phyloP scores from a whole-genome alignment of 2,888 invertebrate species.

The Napeogenes inachia region DNA sequence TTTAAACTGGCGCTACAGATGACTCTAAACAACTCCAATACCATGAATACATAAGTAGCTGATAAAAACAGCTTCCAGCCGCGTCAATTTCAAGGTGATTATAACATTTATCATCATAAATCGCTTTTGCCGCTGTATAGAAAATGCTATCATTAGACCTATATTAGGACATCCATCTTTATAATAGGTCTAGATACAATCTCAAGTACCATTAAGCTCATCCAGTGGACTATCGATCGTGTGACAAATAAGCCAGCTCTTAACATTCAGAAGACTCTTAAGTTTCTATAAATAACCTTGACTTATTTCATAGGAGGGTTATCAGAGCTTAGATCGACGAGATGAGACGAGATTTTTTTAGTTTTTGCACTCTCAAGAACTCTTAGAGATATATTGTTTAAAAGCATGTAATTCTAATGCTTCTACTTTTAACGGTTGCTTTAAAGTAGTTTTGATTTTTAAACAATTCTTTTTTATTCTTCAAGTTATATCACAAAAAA shows the following conservation, averaged over 20 bases:
- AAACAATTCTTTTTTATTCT: too few species aligned
- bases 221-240: conserved; percentile 27
- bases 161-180: conserved; percentile 30
- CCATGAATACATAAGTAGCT: too few species aligned
- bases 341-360: background rate
- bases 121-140: conserved; percentile 20
- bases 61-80: background rate
- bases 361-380: too few species aligned
- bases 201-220: conserved; percentile 26
- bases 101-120: conserved; percentile 18
- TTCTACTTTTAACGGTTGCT: too few species aligned
- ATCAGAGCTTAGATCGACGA: background rate
- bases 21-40: too few species aligned
- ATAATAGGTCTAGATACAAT: conserved; percentile 31
- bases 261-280: conserved; percentile 20
- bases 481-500: too few species aligned
- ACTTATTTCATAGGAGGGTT: conserved; percentile 12
- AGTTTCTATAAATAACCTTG: conserved; percentile 28
- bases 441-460: too few species aligned
- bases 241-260: conserved; percentile 24
- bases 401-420: too few species aligned
- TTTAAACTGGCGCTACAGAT: too few species aligned
- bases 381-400: too few species aligned
- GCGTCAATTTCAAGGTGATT: background rate
- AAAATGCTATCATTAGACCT: conserved; percentile 24